These are phyloP conservation scores for Pangasius krempfi DNA, from an alignment of 2,797 vertebrate genomes.

Conservation along the genomic window DNA sequence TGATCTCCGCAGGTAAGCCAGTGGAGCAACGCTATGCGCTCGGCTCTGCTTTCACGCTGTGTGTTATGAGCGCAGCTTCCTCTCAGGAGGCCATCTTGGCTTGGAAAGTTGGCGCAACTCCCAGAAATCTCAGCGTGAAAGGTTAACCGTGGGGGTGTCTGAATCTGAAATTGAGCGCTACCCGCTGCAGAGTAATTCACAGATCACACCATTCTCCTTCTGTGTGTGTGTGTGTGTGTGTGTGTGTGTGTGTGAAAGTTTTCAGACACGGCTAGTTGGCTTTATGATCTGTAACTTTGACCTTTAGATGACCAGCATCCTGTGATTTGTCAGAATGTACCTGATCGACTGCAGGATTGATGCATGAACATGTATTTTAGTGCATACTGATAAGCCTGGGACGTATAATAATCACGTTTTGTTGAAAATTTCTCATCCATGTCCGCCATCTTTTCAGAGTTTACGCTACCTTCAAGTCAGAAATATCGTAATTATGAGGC, in stretches of 20 bases:
- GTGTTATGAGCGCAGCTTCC: conserved; percentile 32
- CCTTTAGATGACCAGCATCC: conserved; percentile 30
- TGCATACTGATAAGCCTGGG: not conserved
- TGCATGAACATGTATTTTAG: conserved; percentile 5
- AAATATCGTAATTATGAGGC: not conserved
- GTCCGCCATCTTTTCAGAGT: not conserved
- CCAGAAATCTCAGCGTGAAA: conserved; percentile 59
- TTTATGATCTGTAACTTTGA: conserved; percentile 34
- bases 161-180: conserved; percentile 32
- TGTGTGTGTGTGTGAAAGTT: conserved; percentile 25
- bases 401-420: not conserved
- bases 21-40: conserved; percentile 12
- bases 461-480: not conserved
- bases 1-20: conserved; percentile 40
- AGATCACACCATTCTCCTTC: conserved; percentile 21
- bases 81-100: conserved; percentile 49
- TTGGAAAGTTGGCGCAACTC: conserved; percentile 57
- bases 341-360: conserved; percentile 14
- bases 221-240: conserved; percentile 22
- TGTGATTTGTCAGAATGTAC: conserved; percentile 4
- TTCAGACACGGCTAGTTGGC: conserved; percentile 25
- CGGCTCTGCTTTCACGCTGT: conserved; percentile 21
- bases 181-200: conserved; percentile 24
- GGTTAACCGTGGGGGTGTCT: conserved; percentile 50
- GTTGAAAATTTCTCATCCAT: not conserved